Conservation (phyloP, 2,888 invertebrate genomes). For the Gonocerus acuteangulatus region DNA sequence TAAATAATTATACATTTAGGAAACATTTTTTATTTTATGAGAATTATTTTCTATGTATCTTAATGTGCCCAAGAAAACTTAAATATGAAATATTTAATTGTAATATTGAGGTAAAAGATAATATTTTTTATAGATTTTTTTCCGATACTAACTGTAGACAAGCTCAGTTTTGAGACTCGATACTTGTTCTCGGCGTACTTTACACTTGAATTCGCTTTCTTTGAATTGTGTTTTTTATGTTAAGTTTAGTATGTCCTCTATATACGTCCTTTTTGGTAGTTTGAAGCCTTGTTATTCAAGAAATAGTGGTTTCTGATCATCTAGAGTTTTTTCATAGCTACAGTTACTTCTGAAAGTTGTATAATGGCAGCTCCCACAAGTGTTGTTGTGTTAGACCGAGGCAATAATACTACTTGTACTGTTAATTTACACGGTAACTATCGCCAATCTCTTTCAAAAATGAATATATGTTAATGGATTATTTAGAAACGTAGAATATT, state of each 20-base stretch:
- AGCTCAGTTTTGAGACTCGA: conserved; percentile 5
- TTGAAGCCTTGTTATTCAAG: neutral
- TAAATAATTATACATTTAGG: too few species aligned
- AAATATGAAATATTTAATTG: neutral
- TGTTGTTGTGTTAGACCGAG: conserved; percentile 89
- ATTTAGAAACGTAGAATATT: too few species aligned
- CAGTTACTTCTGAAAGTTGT: neutral
- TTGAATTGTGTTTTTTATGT: neutral
- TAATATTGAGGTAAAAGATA: neutral
- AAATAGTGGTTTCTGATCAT: neutral
- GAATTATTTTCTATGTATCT: too few species aligned
- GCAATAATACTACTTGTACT: conserved; percentile 93
- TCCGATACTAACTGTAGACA: neutral
- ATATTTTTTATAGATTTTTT: conserved; percentile 1
- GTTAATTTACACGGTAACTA: conserved; percentile 90
- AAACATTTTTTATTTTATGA: too few species aligned
- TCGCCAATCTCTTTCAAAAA: neutral
- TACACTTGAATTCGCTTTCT: conserved; percentile 11
- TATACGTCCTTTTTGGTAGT: neutral
- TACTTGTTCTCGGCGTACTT: conserved; percentile 16
- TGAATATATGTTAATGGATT: too few species aligned
- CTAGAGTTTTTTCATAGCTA: neutral
- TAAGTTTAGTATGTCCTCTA: conserved; percentile 2
- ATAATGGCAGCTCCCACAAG: conserved; percentile 58
- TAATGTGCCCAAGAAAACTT: too few species aligned